A percentile compares a stretch with the other conserved stretches of the same genome.
Conservation (phyloP, 2,888 invertebrate species). For the Agrotis exclamationis region DNA sequence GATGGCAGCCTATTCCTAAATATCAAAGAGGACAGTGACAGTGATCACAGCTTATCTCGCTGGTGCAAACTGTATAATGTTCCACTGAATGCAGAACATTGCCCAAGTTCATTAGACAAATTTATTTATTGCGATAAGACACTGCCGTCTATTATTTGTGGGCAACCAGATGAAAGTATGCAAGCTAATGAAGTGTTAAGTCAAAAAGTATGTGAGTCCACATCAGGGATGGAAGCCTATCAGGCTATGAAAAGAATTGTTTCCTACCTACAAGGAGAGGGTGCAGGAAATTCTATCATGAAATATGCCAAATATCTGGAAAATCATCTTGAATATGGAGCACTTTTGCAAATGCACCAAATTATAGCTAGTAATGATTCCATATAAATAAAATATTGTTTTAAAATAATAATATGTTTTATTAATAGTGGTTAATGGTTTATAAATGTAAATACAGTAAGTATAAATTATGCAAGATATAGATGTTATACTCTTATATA, state of each 20-base stretch:
- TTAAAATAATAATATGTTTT: constrained; percentile 40
- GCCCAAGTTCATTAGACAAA: constrained; percentile 65
- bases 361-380: constrained; percentile 67
- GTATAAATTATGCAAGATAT: neutral
- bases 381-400: constrained; percentile 57
- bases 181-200: constrained; percentile 58
- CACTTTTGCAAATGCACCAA: constrained; percentile 70
- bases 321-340: constrained; percentile 72
- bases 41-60: constrained; percentile 67
- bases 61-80: constrained; percentile 70
- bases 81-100: constrained; percentile 60
- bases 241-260: constrained; percentile 74
- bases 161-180: constrained; percentile 52
- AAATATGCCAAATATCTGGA: constrained; percentile 71
- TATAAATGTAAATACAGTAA: neutral
- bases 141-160: constrained; percentile 60
- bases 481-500: neutral
- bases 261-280: constrained; percentile 71
- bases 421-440: constrained; percentile 19
- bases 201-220: constrained; percentile 51
- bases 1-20: constrained; percentile 66
- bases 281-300: constrained; percentile 62
- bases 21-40: constrained; percentile 64
- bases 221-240: constrained; percentile 70
- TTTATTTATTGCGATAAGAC: constrained; percentile 69